Base-by-base conservation (phyloP, 2,888 invertebrate genomes). In the Hipparchia sbordonii region DNA sequence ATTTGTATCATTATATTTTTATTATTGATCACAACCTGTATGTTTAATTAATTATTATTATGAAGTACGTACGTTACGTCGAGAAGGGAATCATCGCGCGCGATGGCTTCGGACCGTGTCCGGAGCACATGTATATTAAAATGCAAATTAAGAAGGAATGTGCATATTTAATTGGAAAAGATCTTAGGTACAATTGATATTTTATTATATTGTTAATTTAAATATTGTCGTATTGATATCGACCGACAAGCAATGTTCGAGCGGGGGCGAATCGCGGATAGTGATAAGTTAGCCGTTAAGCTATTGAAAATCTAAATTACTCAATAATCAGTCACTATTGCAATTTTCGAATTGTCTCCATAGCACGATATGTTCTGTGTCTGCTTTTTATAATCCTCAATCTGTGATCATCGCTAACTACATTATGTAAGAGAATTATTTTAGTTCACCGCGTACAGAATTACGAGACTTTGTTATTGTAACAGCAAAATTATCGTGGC, bases 161-260 rank as follows among this genome's bases (percentile, higher is more conserved):
- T 90, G 89, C 90, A 88, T 91, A 89, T 90, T 90, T 87, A 89
- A 88, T 83, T 89, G 89, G 90, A 91, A 92, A 90, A 91, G 91
- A 93, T 93, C 93, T 93, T 92, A 93, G 93, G 91, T 92, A 92
- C 92, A 93, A 93, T 92, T 92, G 92, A 92, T 92, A 92, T 92
- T 92, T 92, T 92, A 93, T 92, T 91, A 91, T 92, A 90, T 89
- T 92, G 92, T 93, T 93, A 91, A 92, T 92, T 92, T 91, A 92
- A 92, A 90, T 88, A 39, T 39, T 39, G 90, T 89, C 89, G 91
- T 92, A 91, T 88, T 89, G 91, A 92, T 92, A 90, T 90, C 89
- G 86, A 89, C 85, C 87, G 91, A 91, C 84, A 92, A 92, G 93
- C 93, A 93, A 92, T 93, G 91, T 89, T 39, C 88, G 86, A 86